Base-by-base conservation (phyloP, 2,888 invertebrate species). In the Eremobia ochroleuca region DNA sequence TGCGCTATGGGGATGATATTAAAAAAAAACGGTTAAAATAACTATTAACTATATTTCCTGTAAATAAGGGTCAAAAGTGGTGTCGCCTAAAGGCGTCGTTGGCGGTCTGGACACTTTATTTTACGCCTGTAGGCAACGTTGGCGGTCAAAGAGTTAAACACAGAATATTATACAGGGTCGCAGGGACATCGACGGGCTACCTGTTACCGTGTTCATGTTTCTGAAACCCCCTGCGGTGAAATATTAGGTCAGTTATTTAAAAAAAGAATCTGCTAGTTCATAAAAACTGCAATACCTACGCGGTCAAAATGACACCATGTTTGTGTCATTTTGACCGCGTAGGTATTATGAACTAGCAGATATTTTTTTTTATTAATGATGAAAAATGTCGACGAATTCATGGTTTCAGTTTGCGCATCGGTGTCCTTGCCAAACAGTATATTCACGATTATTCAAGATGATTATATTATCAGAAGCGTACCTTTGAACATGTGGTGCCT, bases 401-500 rank as follows among this genome's bases (percentile, higher is more conserved):
- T 55, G 52, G 11, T 55, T 55, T 55, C 4, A 55, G n/a, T n/a
- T 11, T 4, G 1, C 52, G 11, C 11, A 1, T n/a, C 11, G 25
- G 4, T 11, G 52, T n/a, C n/a, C 4, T 13, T 55, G 21, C 11
- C 52, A 55, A 0, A 11, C n/a, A n/a, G 52, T 55, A 34, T 62
- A 37, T 62, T 21, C 5, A 65, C n/a, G n/a, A 65, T 37, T 65
- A 11, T 18, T 28, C 11, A 28, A 65, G 28, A 65, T 21, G 5
- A 25, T 67, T 9, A 2, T 9, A 31, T 34, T 18, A 46, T 18
- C n/a, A 49, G 11, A 76, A 37, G 13, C 55, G 77, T 92, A 97
- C 97, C 97, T 94, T 96, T 96, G 77, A 97, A 97, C 97, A 97
- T 97, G 87, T 96, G 96, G 90, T 95, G 93, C 92, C 97, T 94